Percentiles rank a stretch among this genome's conserved stretches.
phyloP scores from a whole-genome alignment of 1,140 invertebrate species.

The Drosophila kohkoa region DNA sequence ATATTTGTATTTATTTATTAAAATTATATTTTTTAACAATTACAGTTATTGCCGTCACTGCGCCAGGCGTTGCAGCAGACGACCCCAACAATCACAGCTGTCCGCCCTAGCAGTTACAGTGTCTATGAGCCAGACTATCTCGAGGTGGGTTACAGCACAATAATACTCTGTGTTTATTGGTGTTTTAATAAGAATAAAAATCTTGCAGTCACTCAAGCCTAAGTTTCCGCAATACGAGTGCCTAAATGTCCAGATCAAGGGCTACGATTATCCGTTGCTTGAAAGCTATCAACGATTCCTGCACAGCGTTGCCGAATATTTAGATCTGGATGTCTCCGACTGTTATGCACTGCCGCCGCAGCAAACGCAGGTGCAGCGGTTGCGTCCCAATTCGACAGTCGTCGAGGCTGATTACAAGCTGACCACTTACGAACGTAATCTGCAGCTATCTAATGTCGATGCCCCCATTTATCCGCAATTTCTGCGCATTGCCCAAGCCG shows the following conservation, averaged over 20 bases:
- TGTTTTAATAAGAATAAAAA: not conserved
- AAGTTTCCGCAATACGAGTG: slow-evolving; percentile 90
- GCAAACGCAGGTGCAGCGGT: slow-evolving; percentile 88
- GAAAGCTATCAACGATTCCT: slow-evolving; percentile 93
- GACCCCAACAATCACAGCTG: slow-evolving; percentile 7
- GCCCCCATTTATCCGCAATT: slow-evolving; percentile 87
- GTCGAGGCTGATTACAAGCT: slow-evolving; percentile 90
- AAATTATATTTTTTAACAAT: not conserved
- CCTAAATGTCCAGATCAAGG: slow-evolving; percentile 92
- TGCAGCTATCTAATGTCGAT: slow-evolving; percentile 89
- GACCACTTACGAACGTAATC: slow-evolving; percentile 91
- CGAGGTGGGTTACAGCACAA: slow-evolving; percentile 78
- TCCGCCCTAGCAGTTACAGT: slow-evolving; percentile 38
- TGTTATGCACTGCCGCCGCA: slow-evolving; percentile 91
- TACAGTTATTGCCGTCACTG: slow-evolving; percentile 48
- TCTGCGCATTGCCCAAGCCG: slow-evolving; percentile 89
- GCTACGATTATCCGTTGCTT: slow-evolving; percentile 92
- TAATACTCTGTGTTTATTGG: not conserved
- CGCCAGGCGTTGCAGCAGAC: slow-evolving; percentile 43
- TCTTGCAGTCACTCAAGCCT: slow-evolving; percentile 87
- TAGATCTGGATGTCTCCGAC: slow-evolving; percentile 92
- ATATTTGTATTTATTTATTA: slow-evolving; percentile 17
- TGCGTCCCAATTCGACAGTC: slow-evolving; percentile 88
- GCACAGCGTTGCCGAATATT: slow-evolving; percentile 89
- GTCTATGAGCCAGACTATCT: slow-evolving; percentile 87